phyloP scores from a whole-genome alignment of 2,888 invertebrate species.

The Parelbella ahira region DNA sequence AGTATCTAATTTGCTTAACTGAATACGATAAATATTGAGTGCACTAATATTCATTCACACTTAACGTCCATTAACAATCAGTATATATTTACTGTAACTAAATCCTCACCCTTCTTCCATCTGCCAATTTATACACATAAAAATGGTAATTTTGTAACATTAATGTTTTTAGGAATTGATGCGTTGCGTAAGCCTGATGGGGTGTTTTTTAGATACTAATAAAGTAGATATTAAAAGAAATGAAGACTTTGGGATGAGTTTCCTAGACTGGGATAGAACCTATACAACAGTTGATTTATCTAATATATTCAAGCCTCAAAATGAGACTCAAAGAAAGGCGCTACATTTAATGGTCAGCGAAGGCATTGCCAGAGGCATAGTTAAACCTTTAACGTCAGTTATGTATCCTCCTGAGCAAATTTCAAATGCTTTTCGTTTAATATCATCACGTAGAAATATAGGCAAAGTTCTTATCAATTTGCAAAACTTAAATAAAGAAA shows the following conservation, averaged over 20 bases:
- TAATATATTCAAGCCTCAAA: constrained; percentile 40
- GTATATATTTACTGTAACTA: no score
- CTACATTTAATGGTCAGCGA: background rate
- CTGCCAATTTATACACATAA: no score
- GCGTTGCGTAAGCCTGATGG: background rate
- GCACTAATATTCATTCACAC: no score
- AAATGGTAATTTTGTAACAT: no score
- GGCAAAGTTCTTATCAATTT: constrained; percentile 3
- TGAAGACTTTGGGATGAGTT: constrained; percentile 18
- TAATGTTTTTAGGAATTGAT: background rate
- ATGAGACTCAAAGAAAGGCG: constrained; percentile 39
- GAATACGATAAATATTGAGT: no score
- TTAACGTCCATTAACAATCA: no score
- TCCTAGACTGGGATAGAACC: background rate
- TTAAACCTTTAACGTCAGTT: constrained; percentile 4
- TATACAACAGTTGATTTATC: constrained; percentile 25
- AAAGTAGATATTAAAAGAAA: background rate
- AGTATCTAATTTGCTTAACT: no score
- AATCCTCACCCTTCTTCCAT: no score
- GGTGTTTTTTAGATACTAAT: background rate
- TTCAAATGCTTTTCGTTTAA: background rate
- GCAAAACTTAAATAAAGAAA: no score
- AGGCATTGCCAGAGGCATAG: constrained; percentile 3
- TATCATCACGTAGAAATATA: background rate
- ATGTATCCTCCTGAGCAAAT: background rate